Evolutionary conservation across 1,140 invertebrate genomes (phyloP).

Genomic region (Orius laevigatus): DNA sequence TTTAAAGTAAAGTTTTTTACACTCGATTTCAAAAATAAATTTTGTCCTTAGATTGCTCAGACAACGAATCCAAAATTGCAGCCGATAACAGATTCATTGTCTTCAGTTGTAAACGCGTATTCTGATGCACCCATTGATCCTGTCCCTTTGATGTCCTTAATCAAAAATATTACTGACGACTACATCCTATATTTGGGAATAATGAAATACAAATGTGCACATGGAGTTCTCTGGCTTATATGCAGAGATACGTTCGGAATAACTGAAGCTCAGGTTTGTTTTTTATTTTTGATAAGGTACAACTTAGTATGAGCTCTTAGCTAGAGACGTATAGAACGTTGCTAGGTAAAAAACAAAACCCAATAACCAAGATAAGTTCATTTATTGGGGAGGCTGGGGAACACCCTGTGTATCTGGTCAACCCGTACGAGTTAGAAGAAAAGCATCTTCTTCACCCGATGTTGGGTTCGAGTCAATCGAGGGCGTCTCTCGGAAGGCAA

Average conservation of each 20-base stretch:
- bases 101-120: not conserved
- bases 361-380: no score
- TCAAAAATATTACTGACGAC: conserved; percentile 2
- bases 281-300: no score
- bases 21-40: not conserved
- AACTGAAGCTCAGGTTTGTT: conserved; percentile 2
- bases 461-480: no score
- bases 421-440: no score
- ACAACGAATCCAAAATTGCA: not conserved
- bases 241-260: not conserved
- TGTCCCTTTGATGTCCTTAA: not conserved
- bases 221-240: not conserved
- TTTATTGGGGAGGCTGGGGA: no score
- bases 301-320: no score
- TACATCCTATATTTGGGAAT: conserved; percentile 5
- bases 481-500: no score
- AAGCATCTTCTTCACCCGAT: no score
- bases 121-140: not conserved
- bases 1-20: conserved; percentile 1
- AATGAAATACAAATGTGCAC: conserved; percentile 7
- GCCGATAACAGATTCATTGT: conserved; percentile 2
- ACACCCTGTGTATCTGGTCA: no score
- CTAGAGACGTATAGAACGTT: no score
- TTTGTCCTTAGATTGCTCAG: not conserved
- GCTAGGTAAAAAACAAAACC: no score